phyloP scores from a whole-genome alignment of 2,113 vertebrate species.

The Otus sunia region DNA sequence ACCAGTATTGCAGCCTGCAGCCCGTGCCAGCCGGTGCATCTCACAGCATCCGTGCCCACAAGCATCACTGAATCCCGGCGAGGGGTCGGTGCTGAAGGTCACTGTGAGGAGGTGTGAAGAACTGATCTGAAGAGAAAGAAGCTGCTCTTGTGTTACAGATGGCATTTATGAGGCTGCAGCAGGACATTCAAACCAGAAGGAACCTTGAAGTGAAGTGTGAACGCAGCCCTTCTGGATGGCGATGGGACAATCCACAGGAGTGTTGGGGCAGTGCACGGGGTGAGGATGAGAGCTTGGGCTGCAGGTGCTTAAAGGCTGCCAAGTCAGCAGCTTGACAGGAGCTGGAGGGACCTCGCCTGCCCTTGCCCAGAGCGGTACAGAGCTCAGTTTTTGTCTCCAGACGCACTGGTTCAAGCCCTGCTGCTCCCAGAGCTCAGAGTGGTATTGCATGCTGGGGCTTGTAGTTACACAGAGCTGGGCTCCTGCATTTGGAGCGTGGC shows the following conservation, averaged over 20 bases:
- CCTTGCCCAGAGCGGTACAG: background rate
- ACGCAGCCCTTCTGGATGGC: background rate
- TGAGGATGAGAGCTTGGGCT: background rate
- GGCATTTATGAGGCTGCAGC: background rate
- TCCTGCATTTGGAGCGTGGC: background rate
- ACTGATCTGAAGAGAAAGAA: background rate
- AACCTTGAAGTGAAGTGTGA: slow-evolving; percentile 12
- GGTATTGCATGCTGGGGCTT: background rate
- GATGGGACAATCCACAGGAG: background rate
- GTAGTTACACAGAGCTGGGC: background rate
- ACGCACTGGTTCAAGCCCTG: background rate
- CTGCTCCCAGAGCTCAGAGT: background rate
- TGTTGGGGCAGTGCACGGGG: accelerated
- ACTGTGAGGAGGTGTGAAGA: background rate
- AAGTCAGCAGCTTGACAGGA: background rate
- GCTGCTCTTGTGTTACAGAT: background rate
- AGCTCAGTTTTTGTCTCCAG: background rate
- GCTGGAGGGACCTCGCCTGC: background rate
- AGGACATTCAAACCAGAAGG: background rate
- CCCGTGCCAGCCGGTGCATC: background rate
- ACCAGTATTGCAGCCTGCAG: background rate
- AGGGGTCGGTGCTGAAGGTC: slow-evolving; percentile 8
- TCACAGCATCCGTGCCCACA: background rate
- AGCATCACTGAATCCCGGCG: accelerated
- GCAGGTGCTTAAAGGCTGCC: background rate